Base-by-base conservation (phyloP, 2,888 invertebrate genomes). In the Hermaeophaga mercurialis region DNA sequence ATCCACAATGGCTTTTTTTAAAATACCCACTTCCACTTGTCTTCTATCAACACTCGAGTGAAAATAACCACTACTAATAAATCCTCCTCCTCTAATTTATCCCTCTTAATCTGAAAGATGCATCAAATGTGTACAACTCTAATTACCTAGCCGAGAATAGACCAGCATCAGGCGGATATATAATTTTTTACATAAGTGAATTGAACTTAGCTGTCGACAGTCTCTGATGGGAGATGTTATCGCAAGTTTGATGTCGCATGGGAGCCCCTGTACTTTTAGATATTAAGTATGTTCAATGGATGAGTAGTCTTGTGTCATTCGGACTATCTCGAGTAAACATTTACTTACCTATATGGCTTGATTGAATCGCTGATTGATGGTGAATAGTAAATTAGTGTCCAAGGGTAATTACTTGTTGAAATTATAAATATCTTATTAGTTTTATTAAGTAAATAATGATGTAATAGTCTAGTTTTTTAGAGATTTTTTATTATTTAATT, bases 151-250 rank as follows among this genome's bases (percentile, higher is more conserved):
- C 26, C 50, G 50, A 19, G 54, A 47, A 44, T 41, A 50, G 45
- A 50, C 45, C 34, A 33, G 44, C 39, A 43, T 24, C 50, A 56
- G 41, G 39, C 41, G 26, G 24, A 41, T 50, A 39, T 45, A 33
- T 33, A 9, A 28, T 56, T 44, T 56, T 38, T 39, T 26, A 45
- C 39, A 28, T 50, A 50, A 31, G 24, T 39, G 50, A 50, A 45
- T 38, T 43, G 43, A 24, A 43, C 22, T 43, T 24, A 43, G 26
- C 43, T 52, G 56, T 52, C 50, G 52, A 46, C 47, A 41, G 36
- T 46, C 28, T 36, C 46, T 41, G 43, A 22, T 22, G 22, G 54
- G 45, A 39, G 54, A 54, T 54, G 28, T 47, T 54, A 54, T 54
- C 54, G 15, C 26, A n/a, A 11, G 24, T 24, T 12, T 15, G 18